Percentiles rank a stretch among this genome's conserved stretches.
Evolutionary conservation across 2,113 vertebrate genomes (phyloP).

Genomic region (Aix galericulata): DNA sequence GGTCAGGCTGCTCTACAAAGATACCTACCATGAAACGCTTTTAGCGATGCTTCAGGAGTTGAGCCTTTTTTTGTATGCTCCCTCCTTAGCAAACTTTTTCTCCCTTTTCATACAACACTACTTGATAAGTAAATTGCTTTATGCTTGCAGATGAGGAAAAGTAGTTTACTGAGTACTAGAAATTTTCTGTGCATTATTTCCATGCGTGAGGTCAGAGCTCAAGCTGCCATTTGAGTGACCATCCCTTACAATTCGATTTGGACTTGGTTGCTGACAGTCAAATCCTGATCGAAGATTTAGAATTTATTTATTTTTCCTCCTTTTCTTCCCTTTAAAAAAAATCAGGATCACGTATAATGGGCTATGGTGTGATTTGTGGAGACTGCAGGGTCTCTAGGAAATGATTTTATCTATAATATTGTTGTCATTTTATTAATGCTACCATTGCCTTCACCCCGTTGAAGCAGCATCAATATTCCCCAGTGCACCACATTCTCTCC

Average conservation of each 20-base stretch:
- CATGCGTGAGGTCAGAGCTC: background rate
- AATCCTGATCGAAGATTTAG: background rate
- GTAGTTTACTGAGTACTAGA: background rate
- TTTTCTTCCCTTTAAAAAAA: background rate
- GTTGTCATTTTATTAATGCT: background rate
- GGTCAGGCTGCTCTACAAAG: background rate
- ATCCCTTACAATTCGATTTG: background rate
- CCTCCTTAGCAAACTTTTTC: background rate
- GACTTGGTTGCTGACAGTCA: background rate
- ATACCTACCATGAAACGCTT: background rate
- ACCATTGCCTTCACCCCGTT: background rate
- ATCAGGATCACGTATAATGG: rapidly evolving
- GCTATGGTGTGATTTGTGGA: background rate
- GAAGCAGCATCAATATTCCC: background rate
- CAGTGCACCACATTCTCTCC: background rate
- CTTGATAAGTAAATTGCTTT: background rate
- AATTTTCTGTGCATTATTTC: background rate
- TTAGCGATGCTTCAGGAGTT: background rate
- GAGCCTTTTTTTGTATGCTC: background rate
- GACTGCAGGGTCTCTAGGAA: background rate
- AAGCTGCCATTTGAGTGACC: background rate
- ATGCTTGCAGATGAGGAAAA: background rate
- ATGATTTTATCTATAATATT: background rate
- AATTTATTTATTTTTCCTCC: background rate
- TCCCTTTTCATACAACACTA: background rate